These are phyloP conservation scores for Onychomys torridus DNA, from an alignment of 2,797 vertebrate species.

Conservation along the genomic window DNA sequence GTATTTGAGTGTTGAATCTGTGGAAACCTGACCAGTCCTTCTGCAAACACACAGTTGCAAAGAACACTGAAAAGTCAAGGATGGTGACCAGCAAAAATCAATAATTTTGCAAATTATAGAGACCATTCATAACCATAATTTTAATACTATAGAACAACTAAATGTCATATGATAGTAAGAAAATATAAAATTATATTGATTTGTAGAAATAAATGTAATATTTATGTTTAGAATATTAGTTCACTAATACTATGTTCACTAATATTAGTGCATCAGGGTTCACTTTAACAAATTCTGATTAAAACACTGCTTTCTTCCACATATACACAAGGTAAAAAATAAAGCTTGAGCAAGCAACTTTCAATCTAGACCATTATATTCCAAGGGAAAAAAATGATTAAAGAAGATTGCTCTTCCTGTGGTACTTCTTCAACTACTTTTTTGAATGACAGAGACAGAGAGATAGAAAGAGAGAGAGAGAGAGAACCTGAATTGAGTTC, in stretches of 20 bases:
- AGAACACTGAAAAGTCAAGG: not conserved
- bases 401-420: not conserved
- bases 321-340: not conserved
- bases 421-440: not conserved
- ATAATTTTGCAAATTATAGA: not conserved
- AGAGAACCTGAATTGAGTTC: not conserved
- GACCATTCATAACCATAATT: not conserved
- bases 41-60: not conserved
- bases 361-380: not conserved
- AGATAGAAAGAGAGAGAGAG: not conserved
- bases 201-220: constrained; percentile 46
- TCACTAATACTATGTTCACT: not conserved
- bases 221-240: not conserved
- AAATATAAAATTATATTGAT: constrained; percentile 34
- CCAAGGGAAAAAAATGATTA: not conserved
- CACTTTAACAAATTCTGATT: not conserved
- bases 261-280: not conserved
- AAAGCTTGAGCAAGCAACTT: not conserved
- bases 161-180: not conserved
- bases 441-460: not conserved
- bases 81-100: not conserved
- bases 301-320: not conserved
- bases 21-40: not conserved
- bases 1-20: not conserved
- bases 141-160: constrained; percentile 31